A percentile compares a stretch with the other conserved stretches of the same genome.
These are phyloP conservation scores for Proisotoma minuta DNA, from an alignment of 2,888 invertebrate genomes.

Conservation along the genomic window DNA sequence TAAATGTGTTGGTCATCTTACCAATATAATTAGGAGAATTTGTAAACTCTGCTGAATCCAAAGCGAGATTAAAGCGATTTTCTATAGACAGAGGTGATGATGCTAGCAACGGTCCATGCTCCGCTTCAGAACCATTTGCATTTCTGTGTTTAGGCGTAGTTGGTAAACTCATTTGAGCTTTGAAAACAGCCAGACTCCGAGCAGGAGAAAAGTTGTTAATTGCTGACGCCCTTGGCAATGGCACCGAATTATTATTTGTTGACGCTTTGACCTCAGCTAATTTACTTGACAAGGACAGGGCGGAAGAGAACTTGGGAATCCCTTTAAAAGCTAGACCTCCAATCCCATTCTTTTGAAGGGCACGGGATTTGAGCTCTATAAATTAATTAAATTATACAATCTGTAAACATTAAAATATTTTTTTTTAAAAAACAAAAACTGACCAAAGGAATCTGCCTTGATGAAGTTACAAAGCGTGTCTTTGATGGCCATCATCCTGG, in stretches of 20 bases:
- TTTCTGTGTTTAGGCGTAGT: not conserved
- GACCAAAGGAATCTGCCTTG: conserved; percentile 22
- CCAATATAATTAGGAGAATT: not conserved
- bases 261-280: no score
- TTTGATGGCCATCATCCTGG: conserved; percentile 20
- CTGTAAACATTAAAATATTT: not conserved
- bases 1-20: not conserved
- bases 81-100: not conserved
- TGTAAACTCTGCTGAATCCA: not conserved
- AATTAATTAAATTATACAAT: not conserved
- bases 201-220: not conserved
- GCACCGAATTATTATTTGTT: not conserved
- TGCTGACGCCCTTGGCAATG: not conserved
- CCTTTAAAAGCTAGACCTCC: no score
- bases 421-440: conserved; percentile 5
- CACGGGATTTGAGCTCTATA: no score
- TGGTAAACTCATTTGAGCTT: no score
- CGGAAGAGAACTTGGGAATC: no score
- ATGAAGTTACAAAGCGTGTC: conserved; percentile 17
- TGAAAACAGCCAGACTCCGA: no score
- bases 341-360: no score
- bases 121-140: not conserved
- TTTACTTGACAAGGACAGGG: not conserved
- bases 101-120: not conserved
- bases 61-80: not conserved